phyloP scores from a whole-genome alignment of 2,113 vertebrate species.

The Oreotrochilus melanogaster region DNA sequence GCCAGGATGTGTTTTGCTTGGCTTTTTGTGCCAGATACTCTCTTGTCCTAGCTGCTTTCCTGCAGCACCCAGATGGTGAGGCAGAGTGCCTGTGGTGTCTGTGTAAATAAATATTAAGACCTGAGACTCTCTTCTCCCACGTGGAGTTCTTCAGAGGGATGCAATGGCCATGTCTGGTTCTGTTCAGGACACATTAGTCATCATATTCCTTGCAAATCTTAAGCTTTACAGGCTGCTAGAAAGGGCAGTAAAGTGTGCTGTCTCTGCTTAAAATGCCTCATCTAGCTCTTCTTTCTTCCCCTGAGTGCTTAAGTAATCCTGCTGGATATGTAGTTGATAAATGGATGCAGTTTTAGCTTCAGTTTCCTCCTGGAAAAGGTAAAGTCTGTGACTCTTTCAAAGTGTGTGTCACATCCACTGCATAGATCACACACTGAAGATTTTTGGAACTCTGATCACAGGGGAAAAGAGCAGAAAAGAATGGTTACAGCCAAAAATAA shows the following conservation, averaged over 20 bases:
- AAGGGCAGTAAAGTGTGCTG: neutral
- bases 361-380: neutral
- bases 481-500: neutral
- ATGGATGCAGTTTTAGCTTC: neutral
- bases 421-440: neutral
- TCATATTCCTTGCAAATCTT: neutral
- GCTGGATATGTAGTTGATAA: neutral
- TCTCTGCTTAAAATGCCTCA: conserved; percentile 33
- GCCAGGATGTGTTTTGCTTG: neutral
- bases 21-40: neutral
- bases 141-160: neutral
- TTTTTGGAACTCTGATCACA: neutral
- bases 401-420: neutral
- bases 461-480: neutral
- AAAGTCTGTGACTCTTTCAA: neutral
- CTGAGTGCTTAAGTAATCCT: conserved; percentile 6
- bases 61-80: neutral
- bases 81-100: neutral
- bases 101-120: neutral
- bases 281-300: neutral
- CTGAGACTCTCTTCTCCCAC: neutral
- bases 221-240: neutral
- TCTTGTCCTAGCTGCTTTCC: neutral
- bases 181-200: conserved; percentile 11
- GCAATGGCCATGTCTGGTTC: neutral